Evolutionary conservation across 2,797 vertebrate genomes (phyloP).

Genomic region (Catharus ustulatus): DNA sequence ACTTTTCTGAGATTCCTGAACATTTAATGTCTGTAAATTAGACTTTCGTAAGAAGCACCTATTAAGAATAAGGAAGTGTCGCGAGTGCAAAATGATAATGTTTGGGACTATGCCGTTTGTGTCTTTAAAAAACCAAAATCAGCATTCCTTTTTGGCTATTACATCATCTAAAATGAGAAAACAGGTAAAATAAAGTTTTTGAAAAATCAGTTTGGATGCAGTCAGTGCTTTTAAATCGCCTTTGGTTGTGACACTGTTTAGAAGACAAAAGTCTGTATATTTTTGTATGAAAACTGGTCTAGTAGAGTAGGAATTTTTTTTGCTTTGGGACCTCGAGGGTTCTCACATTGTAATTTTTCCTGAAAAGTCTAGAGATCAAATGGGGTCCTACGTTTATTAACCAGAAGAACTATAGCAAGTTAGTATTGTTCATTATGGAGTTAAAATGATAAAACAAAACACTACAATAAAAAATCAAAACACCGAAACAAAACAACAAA

Average conservation of each 20-base stretch:
- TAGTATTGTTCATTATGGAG: not conserved
- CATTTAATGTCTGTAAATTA: not conserved
- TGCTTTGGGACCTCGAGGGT: not conserved
- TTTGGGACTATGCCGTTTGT: not conserved
- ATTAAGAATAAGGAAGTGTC: not conserved
- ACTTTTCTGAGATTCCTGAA: not conserved
- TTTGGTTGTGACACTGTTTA: not conserved
- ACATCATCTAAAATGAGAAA: not conserved
- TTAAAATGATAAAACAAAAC: not conserved
- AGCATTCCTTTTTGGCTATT: not conserved
- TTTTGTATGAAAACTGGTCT: not conserved
- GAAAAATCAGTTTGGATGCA: not conserved
- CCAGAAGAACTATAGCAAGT: not conserved
- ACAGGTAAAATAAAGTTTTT: not conserved
- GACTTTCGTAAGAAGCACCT: not conserved
- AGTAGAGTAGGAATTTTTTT: not conserved
- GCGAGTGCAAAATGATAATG: not conserved
- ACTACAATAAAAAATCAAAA: not conserved
- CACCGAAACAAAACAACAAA: not conserved
- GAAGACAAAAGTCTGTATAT: not conserved
- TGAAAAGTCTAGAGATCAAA: not conserved
- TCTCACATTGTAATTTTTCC: not conserved
- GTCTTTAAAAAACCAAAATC: not conserved
- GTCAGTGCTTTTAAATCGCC: not conserved
- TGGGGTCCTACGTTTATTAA: not conserved